Evolutionary conservation across 2,888 invertebrate genomes (phyloP).

Genomic region (Gryllus longicercus): DNA sequence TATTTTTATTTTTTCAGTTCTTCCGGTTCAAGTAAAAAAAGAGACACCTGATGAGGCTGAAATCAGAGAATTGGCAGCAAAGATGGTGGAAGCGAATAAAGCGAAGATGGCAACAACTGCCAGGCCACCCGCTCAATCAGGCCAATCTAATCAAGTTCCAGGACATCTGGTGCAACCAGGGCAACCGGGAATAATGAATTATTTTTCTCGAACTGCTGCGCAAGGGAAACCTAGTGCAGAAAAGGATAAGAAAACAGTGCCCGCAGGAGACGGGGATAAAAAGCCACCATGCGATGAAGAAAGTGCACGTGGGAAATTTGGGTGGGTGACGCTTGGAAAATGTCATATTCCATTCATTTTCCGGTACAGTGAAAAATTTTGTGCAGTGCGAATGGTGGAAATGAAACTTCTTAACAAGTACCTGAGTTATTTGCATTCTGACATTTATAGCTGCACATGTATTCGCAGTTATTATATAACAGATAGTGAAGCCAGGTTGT

Average conservation of each 20-base stretch:
- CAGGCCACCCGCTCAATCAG: conserved; percentile 23
- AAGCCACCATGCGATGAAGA: conserved; percentile 44
- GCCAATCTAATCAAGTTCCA: conserved; percentile 25
- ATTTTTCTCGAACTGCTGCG: conserved; percentile 22
- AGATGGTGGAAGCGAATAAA: conserved; percentile 80
- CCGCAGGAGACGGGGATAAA: conserved; percentile 32
- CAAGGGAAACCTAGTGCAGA: conserved; percentile 20
- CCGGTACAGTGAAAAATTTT: conserved; percentile 78
- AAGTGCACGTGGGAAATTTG: conserved; percentile 62
- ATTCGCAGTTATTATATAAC: conserved; percentile 91
- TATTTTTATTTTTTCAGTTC: background rate
- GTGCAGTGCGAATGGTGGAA: conserved; percentile 93
- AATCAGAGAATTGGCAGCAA: conserved; percentile 79
- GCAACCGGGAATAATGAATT: conserved; percentile 38
- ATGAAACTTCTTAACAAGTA: conserved; percentile 85
- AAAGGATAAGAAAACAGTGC: conserved; percentile 45
- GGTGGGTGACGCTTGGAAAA: conserved; percentile 85
- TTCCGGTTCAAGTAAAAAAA: conserved; percentile 58
- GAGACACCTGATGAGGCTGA: conserved; percentile 82
- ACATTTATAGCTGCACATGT: conserved; percentile 86
- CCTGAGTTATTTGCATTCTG: conserved; percentile 81
- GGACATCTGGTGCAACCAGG: conserved; percentile 33
- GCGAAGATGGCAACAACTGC: conserved; percentile 52
- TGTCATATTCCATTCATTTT: conserved; percentile 85
- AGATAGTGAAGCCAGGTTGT: conserved; percentile 79